Evolutionary conservation across 2,888 invertebrate species (phyloP), one percentile per base, ranked within the genome.

Genomic region (Drosophila glabriapex): DNA sequence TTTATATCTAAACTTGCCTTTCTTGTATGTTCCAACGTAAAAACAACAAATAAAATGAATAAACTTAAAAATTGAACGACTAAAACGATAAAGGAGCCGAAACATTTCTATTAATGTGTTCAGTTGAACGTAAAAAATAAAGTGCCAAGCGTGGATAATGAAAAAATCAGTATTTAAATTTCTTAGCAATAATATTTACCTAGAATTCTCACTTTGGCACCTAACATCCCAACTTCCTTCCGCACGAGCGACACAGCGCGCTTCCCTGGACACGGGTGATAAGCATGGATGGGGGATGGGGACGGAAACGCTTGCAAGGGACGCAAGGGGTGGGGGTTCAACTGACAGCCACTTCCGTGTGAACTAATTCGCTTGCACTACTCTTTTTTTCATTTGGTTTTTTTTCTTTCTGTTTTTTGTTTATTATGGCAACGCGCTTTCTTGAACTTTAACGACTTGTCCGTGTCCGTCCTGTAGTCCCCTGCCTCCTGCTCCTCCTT

Each of bases 341-440:
- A 25, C 71, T 76, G 79, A 75, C 78, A 76, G 74, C 77, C 80
- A 82, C 79, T 90, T 85, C 90, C 90, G 85, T 85, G 83, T 91
- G 91, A 89, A 85, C 90, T 89, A 89, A 91, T 91, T 90, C 85
- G 82, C 76, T 66, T 78, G 76, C 80, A 89, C 82, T 81, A 73
- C 85, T 76, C 77, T 71, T 82, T 85, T 76, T 60, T 71, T 52
- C 65, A 49, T 66, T 50, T 50, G 37, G 7, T 29, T n/a, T n/a
- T 28, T 55, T 37, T 39, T 12, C 0, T 29, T 29, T 39, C n/a
- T 39, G 12, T 28, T 19, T 39, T 56, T 41, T 19, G 56, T 56
- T 56, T 28, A 56, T 66, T 43, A 49, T 77, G n/a, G 28, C 41
- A 73, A 76, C 82, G 77, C 85, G 73, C 65, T 88, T 89, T 85